A percentile compares a stretch with the other conserved stretches of the same genome.
These are phyloP conservation scores for Campylomormyrus tamandua DNA, from an alignment of 2,113 vertebrate genomes.

Conservation along the genomic window DNA sequence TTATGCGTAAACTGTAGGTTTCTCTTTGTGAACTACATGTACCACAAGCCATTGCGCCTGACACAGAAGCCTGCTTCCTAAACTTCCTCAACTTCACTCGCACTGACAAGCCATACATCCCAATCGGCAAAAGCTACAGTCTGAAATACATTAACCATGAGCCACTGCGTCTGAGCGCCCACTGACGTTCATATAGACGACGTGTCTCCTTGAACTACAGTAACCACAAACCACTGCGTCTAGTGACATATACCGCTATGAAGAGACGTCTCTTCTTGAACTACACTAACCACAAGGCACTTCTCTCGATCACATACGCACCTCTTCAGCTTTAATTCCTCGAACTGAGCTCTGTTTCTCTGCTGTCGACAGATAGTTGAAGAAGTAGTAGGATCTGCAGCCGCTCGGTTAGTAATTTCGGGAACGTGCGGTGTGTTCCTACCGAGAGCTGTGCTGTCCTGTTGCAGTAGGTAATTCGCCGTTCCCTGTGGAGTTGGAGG, in stretches of 20 bases:
- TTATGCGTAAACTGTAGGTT: background rate
- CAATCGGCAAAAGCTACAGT: background rate
- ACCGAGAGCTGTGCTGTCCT: background rate
- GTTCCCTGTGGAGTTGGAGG: background rate
- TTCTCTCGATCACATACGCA: background rate
- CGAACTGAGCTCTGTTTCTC: background rate
- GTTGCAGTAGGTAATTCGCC: background rate
- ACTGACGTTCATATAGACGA: background rate
- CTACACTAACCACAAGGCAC: slow-evolving; percentile 9
- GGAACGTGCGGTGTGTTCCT: background rate
- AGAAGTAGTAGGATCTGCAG: background rate
- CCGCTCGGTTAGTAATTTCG: background rate
- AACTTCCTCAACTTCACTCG: background rate
- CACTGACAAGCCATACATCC: background rate
- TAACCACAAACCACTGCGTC: background rate
- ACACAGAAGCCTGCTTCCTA: background rate
- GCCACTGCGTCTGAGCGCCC: background rate
- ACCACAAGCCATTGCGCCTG: background rate
- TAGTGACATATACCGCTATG: background rate
- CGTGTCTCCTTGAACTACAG: background rate
- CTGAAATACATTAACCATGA: background rate
- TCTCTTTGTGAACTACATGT: background rate
- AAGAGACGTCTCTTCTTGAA: background rate
- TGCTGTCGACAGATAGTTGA: background rate
- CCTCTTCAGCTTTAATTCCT: background rate